These are phyloP conservation scores for Psococerastis gibbosa DNA, from an alignment of 2,888 invertebrate species.

Conservation along the genomic window DNA sequence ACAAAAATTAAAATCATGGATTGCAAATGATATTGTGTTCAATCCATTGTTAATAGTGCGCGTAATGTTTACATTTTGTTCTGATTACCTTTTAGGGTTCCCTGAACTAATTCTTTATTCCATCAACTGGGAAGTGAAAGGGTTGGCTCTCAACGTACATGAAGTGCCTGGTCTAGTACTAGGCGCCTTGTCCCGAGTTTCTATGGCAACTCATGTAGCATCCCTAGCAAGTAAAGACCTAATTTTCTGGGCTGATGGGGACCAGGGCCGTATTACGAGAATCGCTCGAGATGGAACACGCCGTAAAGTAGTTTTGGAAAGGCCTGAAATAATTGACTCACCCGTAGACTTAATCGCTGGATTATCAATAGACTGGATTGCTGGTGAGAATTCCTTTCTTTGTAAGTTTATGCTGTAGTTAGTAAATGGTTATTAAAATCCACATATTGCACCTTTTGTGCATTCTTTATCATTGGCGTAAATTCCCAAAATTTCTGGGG, in stretches of 20 bases:
- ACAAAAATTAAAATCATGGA: no score
- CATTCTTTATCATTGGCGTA: no score
- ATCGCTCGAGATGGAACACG: conserved; percentile 60
- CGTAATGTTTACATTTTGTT: no score
- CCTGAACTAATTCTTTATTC: conserved; percentile 60
- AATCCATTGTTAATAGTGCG: no score
- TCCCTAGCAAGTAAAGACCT: conserved; percentile 35
- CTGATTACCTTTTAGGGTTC: no score
- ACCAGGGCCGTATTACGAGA: conserved; percentile 52
- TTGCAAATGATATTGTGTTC: no score
- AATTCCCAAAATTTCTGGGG: no score
- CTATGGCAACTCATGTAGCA: conserved; percentile 57
- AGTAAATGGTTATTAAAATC: no score
- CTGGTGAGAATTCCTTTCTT: no score
- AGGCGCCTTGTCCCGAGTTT: conserved; percentile 52
- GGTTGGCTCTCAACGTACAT: conserved; percentile 31
- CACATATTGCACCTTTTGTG: no score
- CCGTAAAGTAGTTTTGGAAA: conserved; percentile 40
- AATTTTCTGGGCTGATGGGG: conserved; percentile 67
- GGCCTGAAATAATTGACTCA: conserved; percentile 37
- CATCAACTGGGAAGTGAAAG: conserved; percentile 55
- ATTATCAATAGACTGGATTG: conserved; percentile 52
- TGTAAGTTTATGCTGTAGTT: no score
- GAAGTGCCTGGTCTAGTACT: conserved; percentile 28
- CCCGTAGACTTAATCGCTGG: conserved; percentile 29